Conservation (phyloP, 1,140 invertebrate genomes). For the Bombus pyrosoma region DNA sequence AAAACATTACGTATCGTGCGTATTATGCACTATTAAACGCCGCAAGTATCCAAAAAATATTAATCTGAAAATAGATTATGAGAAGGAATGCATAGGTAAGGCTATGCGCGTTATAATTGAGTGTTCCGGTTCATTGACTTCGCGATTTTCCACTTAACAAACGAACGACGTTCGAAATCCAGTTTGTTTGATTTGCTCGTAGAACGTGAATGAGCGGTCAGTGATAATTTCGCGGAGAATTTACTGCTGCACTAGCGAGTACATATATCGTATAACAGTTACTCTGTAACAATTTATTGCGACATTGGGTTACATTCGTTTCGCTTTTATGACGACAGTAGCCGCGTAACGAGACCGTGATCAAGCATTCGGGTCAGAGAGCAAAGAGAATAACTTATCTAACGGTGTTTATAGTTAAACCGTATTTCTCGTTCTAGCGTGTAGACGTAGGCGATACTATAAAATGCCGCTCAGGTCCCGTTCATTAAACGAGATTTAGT, state of each 20-base stretch:
- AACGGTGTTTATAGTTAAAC: conserved; percentile 39
- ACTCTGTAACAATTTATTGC: conserved; percentile 47
- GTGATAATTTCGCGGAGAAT: conserved; percentile 35
- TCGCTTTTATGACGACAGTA: conserved; percentile 51
- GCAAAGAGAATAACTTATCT: conserved; percentile 49
- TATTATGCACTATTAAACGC: not conserved
- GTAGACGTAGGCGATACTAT: not conserved
- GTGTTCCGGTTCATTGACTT: conserved; percentile 7
- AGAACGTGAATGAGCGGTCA: not conserved
- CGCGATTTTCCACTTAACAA: not conserved
- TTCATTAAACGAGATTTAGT: conserved; percentile 34
- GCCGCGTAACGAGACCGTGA: conserved; percentile 49
- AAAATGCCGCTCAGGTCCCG: conserved; percentile 9
- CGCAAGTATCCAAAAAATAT: not conserved
- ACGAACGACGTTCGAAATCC: not conserved
- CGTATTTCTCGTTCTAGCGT: not conserved
- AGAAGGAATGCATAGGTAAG: not conserved
- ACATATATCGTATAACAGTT: conserved; percentile 39
- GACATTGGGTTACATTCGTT: conserved; percentile 49
- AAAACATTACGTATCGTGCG: too few species aligned
- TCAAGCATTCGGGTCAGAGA: conserved; percentile 50
- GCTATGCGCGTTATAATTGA: not conserved
- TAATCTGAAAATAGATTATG: not conserved
- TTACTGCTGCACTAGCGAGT: not conserved
- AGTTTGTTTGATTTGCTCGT: conserved; percentile 14